Evolutionary conservation across 2,797 vertebrate genomes (phyloP), one percentile per base, ranked within the genome.

Genomic region (Lateolabrax maculatus): DNA sequence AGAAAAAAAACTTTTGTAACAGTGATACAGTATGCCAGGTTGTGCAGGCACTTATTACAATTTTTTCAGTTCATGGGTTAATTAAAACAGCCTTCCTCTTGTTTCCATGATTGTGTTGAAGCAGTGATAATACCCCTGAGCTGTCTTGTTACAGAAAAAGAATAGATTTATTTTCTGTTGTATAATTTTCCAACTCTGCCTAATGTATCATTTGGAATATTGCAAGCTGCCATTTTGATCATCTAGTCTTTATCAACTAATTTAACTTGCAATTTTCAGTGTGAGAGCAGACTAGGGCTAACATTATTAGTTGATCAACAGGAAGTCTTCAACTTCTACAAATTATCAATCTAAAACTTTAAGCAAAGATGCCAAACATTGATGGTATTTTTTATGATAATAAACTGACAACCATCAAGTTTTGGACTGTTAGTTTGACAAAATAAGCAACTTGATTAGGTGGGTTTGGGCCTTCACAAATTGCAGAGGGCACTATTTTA

Each of bases 381-480:
- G 3, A 34, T 34, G 31, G 31, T 34, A 34, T 34, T 34, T 34
- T 34, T 34, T 70, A 19, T 19, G 16, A 51, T 11, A 39, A 12
- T 43, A 48, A 39, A 69, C 19, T 19, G 29, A 34, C 23, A n/a
- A 18, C 29, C 1, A 51, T 31, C 21, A 7, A 5, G 10, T 27
- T 52, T 44, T 36, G 11, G 12, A 19, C 12, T 36, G 39, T 29
- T 61, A 4, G 16, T 46, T 70, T 75, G 48, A 43, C n/a, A 56
- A 56, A 84, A 27, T 5, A 74, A 56, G n/a, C 29, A 16, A 4
- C 37, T 12, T 72, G 39, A 71, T 48, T 62, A 66, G 41, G 21
- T 21, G 12, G 1, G 34, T 0, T 29, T 48, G 23, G 16, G 18
- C 31, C 46, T 19, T 49, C 5, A 6, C 19, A 53, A 57, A 70